Conservation (phyloP, 2,797 vertebrate species). For the Phrynocephalus vlangalii region DNA sequence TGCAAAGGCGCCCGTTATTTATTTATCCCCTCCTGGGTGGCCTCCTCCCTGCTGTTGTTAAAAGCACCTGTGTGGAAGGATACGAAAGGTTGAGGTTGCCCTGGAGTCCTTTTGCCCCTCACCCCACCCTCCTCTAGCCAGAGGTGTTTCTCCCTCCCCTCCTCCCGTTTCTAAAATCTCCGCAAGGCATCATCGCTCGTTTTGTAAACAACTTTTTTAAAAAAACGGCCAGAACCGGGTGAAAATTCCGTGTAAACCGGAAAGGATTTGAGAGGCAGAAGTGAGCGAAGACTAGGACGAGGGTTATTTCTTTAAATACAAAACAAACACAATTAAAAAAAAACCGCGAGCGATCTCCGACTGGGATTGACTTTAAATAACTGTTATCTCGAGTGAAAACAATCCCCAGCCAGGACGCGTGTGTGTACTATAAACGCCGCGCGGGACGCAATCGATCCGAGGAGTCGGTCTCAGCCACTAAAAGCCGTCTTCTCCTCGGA, state of each 20-base stretch:
- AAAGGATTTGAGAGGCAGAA: not conserved
- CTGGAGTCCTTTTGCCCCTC: too few relatives aligned
- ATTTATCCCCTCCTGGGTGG: too few relatives aligned
- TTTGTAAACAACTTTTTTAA: not conserved
- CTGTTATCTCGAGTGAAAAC: constrained; percentile 51
- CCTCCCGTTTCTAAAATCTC: not conserved
- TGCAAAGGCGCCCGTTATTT: not conserved
- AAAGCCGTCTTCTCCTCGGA: not conserved
- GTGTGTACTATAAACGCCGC: constrained; percentile 59
- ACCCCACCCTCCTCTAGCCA: too few relatives aligned
- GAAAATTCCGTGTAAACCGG: not conserved
- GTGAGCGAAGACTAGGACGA: not conserved
- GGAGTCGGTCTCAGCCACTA: not conserved
- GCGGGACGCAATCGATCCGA: not conserved
- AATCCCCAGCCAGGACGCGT: constrained; percentile 14
- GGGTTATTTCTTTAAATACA: constrained; percentile 58
- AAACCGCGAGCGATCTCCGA: constrained; percentile 36
- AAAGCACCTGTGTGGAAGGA: not conserved
- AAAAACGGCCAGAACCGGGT: not conserved
- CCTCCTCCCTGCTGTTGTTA: too few relatives aligned
- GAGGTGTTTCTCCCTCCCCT: too few relatives aligned
- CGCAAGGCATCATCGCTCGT: not conserved
- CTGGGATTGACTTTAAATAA: constrained; percentile 51
- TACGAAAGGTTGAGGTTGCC: not conserved
- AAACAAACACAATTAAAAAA: constrained; percentile 53